Percentiles rank a stretch among this genome's conserved stretches.
Conservation (phyloP, 2,113 vertebrate species). For the Synodontis membranacea region DNA sequence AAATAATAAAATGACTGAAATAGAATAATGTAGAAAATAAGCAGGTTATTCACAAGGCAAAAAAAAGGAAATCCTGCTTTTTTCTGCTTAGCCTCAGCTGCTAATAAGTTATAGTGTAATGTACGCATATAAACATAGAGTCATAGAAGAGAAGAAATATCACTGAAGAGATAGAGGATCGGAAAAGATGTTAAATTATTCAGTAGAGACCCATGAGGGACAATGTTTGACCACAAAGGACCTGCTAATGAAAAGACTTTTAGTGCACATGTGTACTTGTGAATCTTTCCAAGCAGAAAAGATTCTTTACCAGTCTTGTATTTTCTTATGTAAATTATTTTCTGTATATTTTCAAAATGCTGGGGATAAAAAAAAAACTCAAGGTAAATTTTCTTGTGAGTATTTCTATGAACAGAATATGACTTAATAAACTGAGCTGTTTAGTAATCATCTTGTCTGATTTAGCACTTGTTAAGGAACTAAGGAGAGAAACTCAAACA, state of each 20-base stretch:
- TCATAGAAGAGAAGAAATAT: not conserved
- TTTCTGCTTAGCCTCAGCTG: not conserved
- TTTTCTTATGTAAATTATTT: not conserved
- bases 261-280: not conserved
- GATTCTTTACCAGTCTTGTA: not conserved
- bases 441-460: not conserved
- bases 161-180: constrained; percentile 11
- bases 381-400: not conserved
- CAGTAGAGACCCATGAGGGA: not conserved
- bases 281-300: not conserved
- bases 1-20: not conserved
- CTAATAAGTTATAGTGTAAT: not conserved
- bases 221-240: not conserved
- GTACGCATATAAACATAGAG: not conserved
- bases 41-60: not conserved
- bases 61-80: not conserved
- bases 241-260: not conserved
- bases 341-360: not conserved
- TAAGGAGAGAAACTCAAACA: not conserved
- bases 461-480: not conserved
- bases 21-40: not conserved
- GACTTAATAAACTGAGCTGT: not conserved
- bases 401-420: not conserved
- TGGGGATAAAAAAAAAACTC: not conserved
- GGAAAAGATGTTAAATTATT: constrained; percentile 12